Evolutionary conservation across 2,113 vertebrate genomes (phyloP), one percentile per base, ranked within the genome.

Genomic region (Lynx canadensis): DNA sequence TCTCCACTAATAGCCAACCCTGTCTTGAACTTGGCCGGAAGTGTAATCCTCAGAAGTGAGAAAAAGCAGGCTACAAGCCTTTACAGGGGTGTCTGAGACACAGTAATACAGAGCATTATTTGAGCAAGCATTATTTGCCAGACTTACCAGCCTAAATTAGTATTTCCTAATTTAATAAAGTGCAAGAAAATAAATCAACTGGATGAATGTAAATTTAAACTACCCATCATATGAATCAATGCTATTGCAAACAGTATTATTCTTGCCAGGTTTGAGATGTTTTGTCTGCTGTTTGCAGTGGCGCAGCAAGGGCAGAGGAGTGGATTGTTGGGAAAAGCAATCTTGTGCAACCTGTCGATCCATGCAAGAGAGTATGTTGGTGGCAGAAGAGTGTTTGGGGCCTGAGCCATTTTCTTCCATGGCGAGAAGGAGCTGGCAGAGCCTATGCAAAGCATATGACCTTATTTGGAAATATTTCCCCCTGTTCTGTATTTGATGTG

Each of bases 131-230:
- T 60, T 60, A 60, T 60, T 85, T 55, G 41, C 3, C 48, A 87
- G 29, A 57, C 16, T 65, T 48, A 73, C 29, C 2, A 11, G 69
- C 21, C 6, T 50, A 65, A 85, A 55, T 79, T 60, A 71, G 1
- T 71, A 91, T 71, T 90, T 94, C 21, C 9, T 60, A 66, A 85
- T 86, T 60, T 78, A 84, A 89, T 63, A 94, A 94, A 66, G 18
- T 73, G 21, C 21, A 60, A 79, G 45, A 69, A 79, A 93, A 76
- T 33, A 50, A 76, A 85, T 29, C 29, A 71, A 55, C 63, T 41
- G 23, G 16, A 5, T 36, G 36, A 48, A 85, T 79, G 13, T 25
- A 66, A 65, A 57, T 31, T 92, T 50, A 90, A 90, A 65, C 33
- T 71, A 60, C 10, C 5, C 27, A 52, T 9, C 2, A 21, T 23